A percentile compares a stretch with the other conserved stretches of the same genome.
phyloP scores from a whole-genome alignment of 2,797 vertebrate genomes.

The Spea hammondii region DNA sequence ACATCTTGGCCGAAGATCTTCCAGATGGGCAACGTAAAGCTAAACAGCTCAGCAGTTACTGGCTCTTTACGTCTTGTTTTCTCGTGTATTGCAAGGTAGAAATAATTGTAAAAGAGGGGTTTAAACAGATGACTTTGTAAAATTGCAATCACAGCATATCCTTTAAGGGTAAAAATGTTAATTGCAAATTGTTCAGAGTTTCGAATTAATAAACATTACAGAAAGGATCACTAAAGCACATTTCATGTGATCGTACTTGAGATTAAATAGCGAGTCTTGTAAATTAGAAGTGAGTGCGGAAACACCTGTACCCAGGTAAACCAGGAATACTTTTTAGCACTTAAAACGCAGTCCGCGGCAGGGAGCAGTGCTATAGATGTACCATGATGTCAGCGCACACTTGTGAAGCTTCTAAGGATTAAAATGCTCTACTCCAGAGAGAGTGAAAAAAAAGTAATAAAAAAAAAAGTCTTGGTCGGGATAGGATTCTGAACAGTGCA shows the following conservation, averaged over 20 bases:
- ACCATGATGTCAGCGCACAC: slow-evolving; percentile 56
- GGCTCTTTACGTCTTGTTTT: too few species aligned
- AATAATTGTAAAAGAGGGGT: too few species aligned
- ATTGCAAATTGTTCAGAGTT: slow-evolving; percentile 40
- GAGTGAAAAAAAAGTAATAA: slow-evolving; percentile 8
- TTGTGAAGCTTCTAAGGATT: slow-evolving; percentile 53
- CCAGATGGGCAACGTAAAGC: too few species aligned
- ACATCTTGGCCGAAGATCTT: too few species aligned
- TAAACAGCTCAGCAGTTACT: too few species aligned
- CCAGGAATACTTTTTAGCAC: slow-evolving; percentile 50
- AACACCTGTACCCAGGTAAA: slow-evolving; percentile 55
- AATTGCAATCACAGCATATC: slow-evolving; percentile 13
- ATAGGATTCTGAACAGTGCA: slow-evolving; percentile 52
- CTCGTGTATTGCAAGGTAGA: too few species aligned
- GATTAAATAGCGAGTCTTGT: slow-evolving; percentile 47
- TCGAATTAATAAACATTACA: slow-evolving; percentile 44
- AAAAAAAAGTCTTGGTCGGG: slow-evolving; percentile 42
- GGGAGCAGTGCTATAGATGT: slow-evolving; percentile 20
- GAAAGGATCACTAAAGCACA: slow-evolving; percentile 49
- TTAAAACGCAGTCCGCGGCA: slow-evolving; percentile 32
- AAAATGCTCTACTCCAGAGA: slow-evolving; percentile 42
- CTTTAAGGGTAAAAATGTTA: slow-evolving; percentile 37
- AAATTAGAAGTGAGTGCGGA: slow-evolving; percentile 54
- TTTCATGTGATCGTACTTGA: slow-evolving; percentile 54
- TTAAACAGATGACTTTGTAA: neutral